These are phyloP conservation scores for Drosophila melanica DNA, from an alignment of 1,140 invertebrate species.

Conservation along the genomic window DNA sequence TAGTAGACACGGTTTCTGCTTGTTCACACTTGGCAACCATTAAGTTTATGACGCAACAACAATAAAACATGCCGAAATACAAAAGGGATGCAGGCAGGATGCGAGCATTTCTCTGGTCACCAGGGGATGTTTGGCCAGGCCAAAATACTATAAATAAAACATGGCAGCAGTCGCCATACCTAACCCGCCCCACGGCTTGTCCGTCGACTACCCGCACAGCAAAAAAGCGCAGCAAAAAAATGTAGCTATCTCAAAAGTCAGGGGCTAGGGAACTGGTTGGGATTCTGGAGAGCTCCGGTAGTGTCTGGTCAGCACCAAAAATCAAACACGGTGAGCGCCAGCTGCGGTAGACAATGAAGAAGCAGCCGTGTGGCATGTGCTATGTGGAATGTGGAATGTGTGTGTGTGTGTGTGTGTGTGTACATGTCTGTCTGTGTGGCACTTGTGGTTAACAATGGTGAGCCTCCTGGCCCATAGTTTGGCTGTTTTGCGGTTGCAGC, in stretches of 20 bases:
- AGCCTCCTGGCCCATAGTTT: constrained; percentile 62
- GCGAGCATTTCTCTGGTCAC: constrained; percentile 54
- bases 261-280: constrained; percentile 5
- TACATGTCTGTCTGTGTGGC: constrained; percentile 29
- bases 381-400: constrained; percentile 10
- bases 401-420: not conserved
- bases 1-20: constrained; percentile 29
- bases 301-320: constrained; percentile 73
- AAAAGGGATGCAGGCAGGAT: constrained; percentile 56
- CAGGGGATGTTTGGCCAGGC: constrained; percentile 71
- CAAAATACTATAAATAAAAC: constrained; percentile 77
- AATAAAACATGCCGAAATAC: constrained; percentile 73
- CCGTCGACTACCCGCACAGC: not conserved
- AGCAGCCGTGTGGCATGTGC: constrained; percentile 39
- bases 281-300: constrained; percentile 33
- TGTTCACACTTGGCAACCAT: constrained; percentile 79
- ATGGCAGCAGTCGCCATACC: constrained; percentile 61
- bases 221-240: constrained; percentile 50
- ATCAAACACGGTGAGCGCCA: constrained; percentile 64
- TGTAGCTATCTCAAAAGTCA: constrained; percentile 32
- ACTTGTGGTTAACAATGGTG: constrained; percentile 75
- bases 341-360: constrained; percentile 69
- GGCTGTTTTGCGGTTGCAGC: constrained; percentile 61
- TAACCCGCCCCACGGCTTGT: not conserved
- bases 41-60: constrained; percentile 82